Evolutionary conservation across 2,797 vertebrate species (phyloP).

Genomic region (Mormyrus hasselquistii): DNA sequence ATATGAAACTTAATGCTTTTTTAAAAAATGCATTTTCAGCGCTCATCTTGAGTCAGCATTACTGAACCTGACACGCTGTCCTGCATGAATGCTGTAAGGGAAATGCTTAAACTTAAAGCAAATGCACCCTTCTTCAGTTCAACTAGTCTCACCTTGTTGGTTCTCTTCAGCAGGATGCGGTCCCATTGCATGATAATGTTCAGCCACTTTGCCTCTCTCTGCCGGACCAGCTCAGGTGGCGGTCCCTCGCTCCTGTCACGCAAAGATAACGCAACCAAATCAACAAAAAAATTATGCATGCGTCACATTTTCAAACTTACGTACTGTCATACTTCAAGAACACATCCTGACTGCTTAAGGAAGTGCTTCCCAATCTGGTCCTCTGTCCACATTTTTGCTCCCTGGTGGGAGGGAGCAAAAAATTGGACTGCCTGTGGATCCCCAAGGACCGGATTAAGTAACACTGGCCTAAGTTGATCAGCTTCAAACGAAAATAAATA

Average conservation of each 20-base stretch:
- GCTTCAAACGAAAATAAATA: neutral
- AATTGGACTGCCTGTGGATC: neutral
- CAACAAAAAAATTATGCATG: neutral
- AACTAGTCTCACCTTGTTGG: constrained; percentile 65
- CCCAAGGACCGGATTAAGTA: neutral
- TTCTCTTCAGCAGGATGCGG: constrained; percentile 62
- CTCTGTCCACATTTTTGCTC: neutral
- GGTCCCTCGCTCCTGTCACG: constrained; percentile 55
- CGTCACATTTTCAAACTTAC: neutral
- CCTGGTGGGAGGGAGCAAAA: neutral
- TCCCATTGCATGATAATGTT: constrained; percentile 76
- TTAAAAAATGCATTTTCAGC: neutral
- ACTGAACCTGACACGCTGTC: neutral
- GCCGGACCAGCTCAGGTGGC: constrained; percentile 70
- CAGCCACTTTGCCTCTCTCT: constrained; percentile 81
- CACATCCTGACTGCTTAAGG: neutral
- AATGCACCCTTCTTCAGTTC: neutral
- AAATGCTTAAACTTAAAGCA: neutral
- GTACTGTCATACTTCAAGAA: neutral
- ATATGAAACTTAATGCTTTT: neutral
- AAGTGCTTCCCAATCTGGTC: neutral
- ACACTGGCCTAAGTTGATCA: neutral
- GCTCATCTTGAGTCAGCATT: neutral
- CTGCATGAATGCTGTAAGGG: neutral
- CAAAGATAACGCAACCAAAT: neutral